phyloP scores from a whole-genome alignment of 2,797 vertebrate genomes.

The Tragopan temminckii region DNA sequence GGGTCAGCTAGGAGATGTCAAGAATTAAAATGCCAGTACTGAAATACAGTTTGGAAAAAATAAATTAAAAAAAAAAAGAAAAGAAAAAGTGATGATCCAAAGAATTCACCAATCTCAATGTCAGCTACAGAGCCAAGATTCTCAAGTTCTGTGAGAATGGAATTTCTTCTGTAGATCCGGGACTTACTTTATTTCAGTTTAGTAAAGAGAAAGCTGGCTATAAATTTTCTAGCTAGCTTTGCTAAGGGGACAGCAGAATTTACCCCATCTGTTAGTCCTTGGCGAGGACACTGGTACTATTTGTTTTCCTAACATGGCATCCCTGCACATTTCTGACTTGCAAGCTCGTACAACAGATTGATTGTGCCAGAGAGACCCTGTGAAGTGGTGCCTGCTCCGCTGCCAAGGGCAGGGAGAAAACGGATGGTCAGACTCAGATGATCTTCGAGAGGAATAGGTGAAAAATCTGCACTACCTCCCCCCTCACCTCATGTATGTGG shows the following conservation, averaged over 20 bases:
- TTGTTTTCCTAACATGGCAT: slow-evolving; percentile 36
- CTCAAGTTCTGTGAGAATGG: accelerated
- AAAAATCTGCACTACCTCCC: background rate
- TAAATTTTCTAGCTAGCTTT: background rate
- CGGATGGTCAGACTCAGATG: background rate
- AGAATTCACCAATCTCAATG: background rate
- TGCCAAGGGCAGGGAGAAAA: slow-evolving; percentile 36
- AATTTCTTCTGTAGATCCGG: background rate
- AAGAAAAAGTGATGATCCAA: background rate
- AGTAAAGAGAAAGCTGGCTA: background rate
- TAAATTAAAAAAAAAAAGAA: accelerated
- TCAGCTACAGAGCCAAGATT: background rate
- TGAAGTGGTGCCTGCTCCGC: background rate
- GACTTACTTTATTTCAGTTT: background rate
- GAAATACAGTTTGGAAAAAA: background rate
- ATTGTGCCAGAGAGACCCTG: slow-evolving; percentile 6
- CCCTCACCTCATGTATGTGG: background rate
- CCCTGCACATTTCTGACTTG: background rate
- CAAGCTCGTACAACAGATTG: background rate
- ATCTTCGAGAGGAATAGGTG: background rate
- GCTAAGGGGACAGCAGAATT: background rate
- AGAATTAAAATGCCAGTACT: background rate
- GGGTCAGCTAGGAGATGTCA: background rate
- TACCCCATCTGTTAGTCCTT: slow-evolving; percentile 54
- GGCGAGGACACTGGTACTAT: slow-evolving; percentile 32